A percentile compares a stretch with the other conserved stretches of the same genome.
phyloP scores from a whole-genome alignment of 2,797 vertebrate genomes.

The Ctenosaura bakeri region DNA sequence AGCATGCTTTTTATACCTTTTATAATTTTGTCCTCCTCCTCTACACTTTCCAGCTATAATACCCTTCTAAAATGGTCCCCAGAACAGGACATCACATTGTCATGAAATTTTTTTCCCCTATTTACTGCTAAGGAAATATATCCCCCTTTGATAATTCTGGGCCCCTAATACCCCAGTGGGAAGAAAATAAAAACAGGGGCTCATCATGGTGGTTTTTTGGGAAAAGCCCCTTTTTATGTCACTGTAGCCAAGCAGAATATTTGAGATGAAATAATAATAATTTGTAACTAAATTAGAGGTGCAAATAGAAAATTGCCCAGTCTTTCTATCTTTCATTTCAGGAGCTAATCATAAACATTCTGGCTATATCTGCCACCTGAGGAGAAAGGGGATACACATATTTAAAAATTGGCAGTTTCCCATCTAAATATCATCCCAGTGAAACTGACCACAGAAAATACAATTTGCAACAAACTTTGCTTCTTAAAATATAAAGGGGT shows the following conservation, averaged over 20 bases:
- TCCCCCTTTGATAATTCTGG: not conserved
- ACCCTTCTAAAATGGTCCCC: too few relatives aligned
- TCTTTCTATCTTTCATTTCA: constrained; percentile 6
- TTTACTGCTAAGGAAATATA: not conserved
- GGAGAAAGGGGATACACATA: not conserved
- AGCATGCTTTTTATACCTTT: too few relatives aligned
- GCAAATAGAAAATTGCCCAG: not conserved
- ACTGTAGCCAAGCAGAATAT: not conserved
- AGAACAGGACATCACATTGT: not conserved
- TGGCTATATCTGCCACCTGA: rapidly evolving
- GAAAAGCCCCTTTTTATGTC: constrained; percentile 26
- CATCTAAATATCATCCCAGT: not conserved
- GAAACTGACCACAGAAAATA: not conserved
- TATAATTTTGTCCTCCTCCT: too few relatives aligned
- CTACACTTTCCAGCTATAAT: too few relatives aligned
- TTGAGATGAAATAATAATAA: constrained; percentile 24
- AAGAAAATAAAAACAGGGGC: not conserved
- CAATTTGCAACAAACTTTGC: not conserved
- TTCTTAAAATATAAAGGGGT: constrained; percentile 17
- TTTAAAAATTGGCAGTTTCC: not conserved
- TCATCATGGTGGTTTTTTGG: constrained; percentile 17
- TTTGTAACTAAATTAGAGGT: constrained; percentile 11
- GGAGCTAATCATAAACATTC: not conserved
- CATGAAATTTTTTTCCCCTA: not conserved
- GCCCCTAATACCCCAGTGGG: not conserved